Evolutionary conservation across 2,888 invertebrate genomes (phyloP).

Genomic region (Syrista parreyssii): DNA sequence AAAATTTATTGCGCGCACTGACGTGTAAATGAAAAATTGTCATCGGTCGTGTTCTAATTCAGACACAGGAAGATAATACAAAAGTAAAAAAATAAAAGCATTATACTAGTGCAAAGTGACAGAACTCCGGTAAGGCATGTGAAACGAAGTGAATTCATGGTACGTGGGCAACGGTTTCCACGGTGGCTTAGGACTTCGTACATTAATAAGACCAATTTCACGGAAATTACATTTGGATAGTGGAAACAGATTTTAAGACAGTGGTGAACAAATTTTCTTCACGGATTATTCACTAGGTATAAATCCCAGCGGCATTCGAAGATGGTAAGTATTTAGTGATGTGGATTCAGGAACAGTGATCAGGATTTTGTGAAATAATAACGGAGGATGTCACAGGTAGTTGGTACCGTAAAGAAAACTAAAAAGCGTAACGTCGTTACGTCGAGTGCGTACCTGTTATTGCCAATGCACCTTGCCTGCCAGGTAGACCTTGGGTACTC

Average conservation of each 20-base stretch:
- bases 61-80: background rate
- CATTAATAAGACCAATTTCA: background rate
- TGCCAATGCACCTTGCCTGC: conserved; percentile 6
- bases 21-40: background rate
- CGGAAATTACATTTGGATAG: background rate
- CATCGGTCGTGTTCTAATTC: background rate
- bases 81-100: background rate
- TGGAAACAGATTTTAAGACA: background rate
- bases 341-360: background rate
- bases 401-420: background rate
- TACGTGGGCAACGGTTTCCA: background rate
- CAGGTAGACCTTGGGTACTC: conserved; percentile 6
- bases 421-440: background rate
- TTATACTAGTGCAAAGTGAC: background rate
- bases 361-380: background rate
- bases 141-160: background rate
- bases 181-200: background rate
- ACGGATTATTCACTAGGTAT: background rate
- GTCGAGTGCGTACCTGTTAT: background rate
- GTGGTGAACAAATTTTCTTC: background rate
- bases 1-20: background rate
- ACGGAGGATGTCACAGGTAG: background rate
- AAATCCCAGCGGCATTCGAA: background rate
- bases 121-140: background rate
- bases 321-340: background rate